phyloP scores from a whole-genome alignment of 2,113 vertebrate species.

The Stigmatopora nigra region DNA sequence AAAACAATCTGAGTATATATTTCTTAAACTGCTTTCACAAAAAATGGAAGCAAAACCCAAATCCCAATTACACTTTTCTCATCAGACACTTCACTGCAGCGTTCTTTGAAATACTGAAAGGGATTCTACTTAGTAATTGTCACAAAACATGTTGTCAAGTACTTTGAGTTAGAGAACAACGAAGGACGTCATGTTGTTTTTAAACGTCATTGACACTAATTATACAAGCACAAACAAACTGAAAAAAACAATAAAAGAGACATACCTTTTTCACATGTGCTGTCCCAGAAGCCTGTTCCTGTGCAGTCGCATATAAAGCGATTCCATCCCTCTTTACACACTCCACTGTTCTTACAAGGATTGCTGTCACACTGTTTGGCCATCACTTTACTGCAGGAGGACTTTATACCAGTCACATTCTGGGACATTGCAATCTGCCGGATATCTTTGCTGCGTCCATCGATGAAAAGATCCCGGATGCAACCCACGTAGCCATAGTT shows the following conservation, averaged over 20 bases:
- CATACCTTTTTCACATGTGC: conserved; percentile 88
- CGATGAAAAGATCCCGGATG: conserved; percentile 91
- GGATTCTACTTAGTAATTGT: not conserved
- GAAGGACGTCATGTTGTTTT: not conserved
- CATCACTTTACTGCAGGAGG: conserved; percentile 79
- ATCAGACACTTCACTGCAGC: not conserved
- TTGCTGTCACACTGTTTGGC: conserved; percentile 89
- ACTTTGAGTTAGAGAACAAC: not conserved
- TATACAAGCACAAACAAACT: not conserved
- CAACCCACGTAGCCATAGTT: conserved; percentile 97
- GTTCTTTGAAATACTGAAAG: not conserved
- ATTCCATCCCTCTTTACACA: conserved; percentile 95
- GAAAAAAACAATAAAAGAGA: not conserved
- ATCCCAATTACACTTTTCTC: conserved; percentile 32
- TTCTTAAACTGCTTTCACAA: conserved; percentile 48
- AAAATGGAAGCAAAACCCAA: conserved; percentile 32
- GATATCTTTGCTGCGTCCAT: conserved; percentile 94
- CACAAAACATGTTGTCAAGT: not conserved
- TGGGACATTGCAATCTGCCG: conserved; percentile 86
- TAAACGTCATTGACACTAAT: not conserved
- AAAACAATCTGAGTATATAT: conserved; percentile 54
- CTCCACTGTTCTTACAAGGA: conserved; percentile 87
- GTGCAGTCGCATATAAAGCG: conserved; percentile 95
- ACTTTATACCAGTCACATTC: conserved; percentile 83
- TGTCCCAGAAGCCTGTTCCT: conserved; percentile 86